Evolutionary conservation across 2,888 invertebrate genomes (phyloP).

Genomic region (Ochropleura plecta): DNA sequence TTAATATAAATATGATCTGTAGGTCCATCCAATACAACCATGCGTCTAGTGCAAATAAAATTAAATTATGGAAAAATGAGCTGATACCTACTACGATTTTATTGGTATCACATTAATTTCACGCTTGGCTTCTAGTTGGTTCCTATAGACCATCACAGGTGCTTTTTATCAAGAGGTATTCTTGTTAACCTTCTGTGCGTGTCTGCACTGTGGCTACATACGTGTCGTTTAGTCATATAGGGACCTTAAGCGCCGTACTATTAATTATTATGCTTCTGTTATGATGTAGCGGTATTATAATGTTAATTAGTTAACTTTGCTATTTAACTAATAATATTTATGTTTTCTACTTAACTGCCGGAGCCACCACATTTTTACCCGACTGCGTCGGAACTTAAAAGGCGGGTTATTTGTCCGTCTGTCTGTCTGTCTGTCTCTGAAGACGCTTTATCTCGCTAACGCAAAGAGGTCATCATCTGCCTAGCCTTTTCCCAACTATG

Average conservation of each 20-base stretch:
- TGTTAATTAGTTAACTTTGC: constrained; percentile 15
- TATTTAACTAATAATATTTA: background rate
- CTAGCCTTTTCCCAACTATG: no score
- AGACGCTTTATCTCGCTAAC: no score
- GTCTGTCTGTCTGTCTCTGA: no score
- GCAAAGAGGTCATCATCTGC: no score
- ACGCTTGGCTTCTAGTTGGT: no score
- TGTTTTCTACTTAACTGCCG: background rate
- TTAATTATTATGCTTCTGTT: constrained; percentile 1
- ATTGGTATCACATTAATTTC: background rate
- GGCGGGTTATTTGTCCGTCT: no score
- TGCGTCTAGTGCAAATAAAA: background rate
- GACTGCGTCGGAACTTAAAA: no score
- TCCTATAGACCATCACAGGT: no score
- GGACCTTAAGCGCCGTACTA: constrained; percentile 42
- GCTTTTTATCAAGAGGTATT: background rate
- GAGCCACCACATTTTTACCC: background rate
- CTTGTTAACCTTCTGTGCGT: constrained; percentile 13
- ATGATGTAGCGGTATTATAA: constrained; percentile 7
- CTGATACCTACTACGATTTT: background rate
- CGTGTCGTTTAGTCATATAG: background rate
- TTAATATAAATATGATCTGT: no score
- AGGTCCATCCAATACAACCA: background rate
- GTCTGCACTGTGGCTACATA: background rate
- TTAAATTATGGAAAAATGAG: background rate